phyloP scores from a whole-genome alignment of 2,113 vertebrate genomes.

The Catharus fuscescens region DNA sequence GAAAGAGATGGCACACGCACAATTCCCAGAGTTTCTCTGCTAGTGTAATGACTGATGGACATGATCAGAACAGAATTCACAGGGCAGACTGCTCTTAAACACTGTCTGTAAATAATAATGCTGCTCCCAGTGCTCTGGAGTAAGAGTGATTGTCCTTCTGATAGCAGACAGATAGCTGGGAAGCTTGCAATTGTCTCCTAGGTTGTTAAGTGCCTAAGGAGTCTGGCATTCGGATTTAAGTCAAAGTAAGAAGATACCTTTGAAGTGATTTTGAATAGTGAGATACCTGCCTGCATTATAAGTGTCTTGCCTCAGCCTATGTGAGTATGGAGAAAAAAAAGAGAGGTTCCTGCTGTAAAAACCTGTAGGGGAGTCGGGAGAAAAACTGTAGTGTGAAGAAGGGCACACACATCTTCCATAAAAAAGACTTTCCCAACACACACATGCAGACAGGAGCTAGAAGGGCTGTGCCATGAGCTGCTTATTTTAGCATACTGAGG shows the following conservation, averaged over 20 bases:
- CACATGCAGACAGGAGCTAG: accelerated
- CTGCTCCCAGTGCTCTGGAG: neutral
- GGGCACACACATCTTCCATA: neutral
- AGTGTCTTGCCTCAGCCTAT: neutral
- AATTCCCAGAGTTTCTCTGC: neutral
- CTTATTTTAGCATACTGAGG: neutral
- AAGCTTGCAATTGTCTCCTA: neutral
- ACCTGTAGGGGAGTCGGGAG: neutral
- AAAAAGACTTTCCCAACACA: neutral
- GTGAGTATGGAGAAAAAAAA: neutral
- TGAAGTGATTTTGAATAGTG: neutral
- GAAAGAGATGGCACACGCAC: neutral
- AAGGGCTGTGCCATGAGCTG: neutral
- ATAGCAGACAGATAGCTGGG: neutral
- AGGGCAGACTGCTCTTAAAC: neutral
- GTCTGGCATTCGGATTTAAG: neutral
- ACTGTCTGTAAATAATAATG: neutral
- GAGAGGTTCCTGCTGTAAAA: neutral
- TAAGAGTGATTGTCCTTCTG: neutral
- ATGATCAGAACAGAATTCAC: neutral
- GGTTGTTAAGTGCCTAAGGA: neutral
- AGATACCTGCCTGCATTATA: neutral
- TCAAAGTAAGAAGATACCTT: neutral
- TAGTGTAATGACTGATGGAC: neutral
- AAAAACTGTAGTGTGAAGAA: neutral